phyloP scores from a whole-genome alignment of 2,113 vertebrate genomes.

The Microcebus jonahi region DNA sequence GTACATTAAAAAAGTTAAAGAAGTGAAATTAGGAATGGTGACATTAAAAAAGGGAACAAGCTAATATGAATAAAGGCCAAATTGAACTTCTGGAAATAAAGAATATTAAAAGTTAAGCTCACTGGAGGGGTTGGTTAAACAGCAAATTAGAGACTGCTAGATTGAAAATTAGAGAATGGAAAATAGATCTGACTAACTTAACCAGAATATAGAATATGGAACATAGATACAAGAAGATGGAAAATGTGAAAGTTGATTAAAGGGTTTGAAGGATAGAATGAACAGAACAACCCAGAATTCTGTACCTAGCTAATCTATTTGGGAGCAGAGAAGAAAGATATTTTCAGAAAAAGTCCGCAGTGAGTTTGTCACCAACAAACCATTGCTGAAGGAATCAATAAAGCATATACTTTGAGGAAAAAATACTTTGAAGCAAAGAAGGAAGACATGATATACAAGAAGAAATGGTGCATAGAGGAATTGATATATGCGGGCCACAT shows the following conservation, averaged over 20 bases:
- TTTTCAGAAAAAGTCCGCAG: not conserved
- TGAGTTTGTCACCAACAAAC: not conserved
- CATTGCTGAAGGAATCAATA: not conserved
- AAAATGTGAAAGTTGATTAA: not conserved
- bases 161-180: slow-evolving; percentile 23
- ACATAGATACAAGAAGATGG: not conserved
- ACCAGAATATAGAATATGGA: not conserved
- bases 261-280: not conserved
- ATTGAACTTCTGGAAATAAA: not conserved
- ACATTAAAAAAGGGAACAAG: not conserved
- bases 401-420: not conserved
- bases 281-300: slow-evolving; percentile 18
- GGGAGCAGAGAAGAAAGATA: slow-evolving; percentile 40
- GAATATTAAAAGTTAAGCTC: not conserved
- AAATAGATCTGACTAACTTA: not conserved
- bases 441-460: not conserved
- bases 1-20: not conserved
- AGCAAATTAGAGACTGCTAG: not conserved
- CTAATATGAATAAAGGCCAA: not conserved
- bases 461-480: not conserved
- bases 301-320: not conserved
- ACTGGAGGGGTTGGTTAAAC: not conserved
- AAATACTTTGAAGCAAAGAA: not conserved
- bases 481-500: not conserved
- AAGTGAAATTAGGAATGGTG: not conserved